Evolutionary conservation across 2,888 invertebrate genomes (phyloP).

Genomic region (Drosophila paranaensis): DNA sequence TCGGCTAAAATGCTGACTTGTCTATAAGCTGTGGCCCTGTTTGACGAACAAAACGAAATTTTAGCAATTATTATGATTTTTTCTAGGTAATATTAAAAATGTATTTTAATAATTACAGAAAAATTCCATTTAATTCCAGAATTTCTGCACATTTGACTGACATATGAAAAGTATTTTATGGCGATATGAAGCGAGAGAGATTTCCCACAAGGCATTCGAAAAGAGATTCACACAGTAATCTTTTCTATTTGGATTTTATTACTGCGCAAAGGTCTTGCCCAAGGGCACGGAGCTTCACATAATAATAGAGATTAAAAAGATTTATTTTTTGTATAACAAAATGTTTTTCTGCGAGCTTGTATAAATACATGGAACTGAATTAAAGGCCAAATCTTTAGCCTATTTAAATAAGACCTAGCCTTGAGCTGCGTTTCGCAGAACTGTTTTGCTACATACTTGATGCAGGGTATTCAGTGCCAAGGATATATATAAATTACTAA

Average conservation of each 20-base stretch:
- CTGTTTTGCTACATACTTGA: not conserved
- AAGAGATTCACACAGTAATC: constrained; percentile 2
- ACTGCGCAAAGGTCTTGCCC: not conserved
- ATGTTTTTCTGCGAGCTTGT: not conserved
- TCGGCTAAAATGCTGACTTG: not conserved
- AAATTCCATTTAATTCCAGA: not conserved
- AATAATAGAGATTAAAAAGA: constrained; percentile 3
- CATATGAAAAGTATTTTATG: constrained; percentile 7
- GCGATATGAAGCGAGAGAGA: constrained; percentile 25
- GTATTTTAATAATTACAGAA: not conserved
- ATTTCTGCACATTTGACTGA: constrained; percentile 33
- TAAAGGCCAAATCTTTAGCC: not conserved
- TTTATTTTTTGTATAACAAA: not conserved
- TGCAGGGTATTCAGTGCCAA: not conserved
- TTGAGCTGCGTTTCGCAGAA: not conserved
- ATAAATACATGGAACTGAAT: not conserved
- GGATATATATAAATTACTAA: too few species aligned
- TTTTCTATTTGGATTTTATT: not conserved
- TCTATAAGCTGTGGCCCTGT: not conserved
- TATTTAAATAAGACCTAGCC: not conserved
- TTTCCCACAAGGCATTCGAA: constrained; percentile 44
- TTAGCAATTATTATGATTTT: too few species aligned
- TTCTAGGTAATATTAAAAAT: not conserved
- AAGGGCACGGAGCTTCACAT: not conserved
- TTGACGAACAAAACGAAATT: too few species aligned